Conservation (phyloP, 2,797 vertebrate genomes). For the Nannoperca australis region DNA sequence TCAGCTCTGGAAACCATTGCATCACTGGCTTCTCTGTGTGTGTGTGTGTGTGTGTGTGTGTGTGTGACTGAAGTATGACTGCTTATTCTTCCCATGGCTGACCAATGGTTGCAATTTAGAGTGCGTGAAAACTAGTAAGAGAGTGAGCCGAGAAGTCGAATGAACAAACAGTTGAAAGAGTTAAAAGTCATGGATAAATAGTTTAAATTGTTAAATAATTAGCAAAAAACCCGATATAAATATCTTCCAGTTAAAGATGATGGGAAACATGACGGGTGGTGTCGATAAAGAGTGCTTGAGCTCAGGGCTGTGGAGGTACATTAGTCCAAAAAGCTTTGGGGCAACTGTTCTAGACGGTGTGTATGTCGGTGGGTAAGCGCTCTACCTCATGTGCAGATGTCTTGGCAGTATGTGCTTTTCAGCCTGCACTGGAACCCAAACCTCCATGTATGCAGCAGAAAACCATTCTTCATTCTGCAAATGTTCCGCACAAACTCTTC, state of each 20-base stretch:
- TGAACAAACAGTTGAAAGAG: too few species aligned
- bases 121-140: neutral
- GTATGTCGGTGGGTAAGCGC: constrained; percentile 25
- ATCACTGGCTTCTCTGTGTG: constrained; percentile 38
- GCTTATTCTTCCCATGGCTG: constrained; percentile 6
- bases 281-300: neutral
- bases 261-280: neutral
- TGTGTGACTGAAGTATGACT: neutral
- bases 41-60: neutral
- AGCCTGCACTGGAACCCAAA: constrained; percentile 32
- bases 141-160: neutral
- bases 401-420: constrained; percentile 41
- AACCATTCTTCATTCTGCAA: constrained; percentile 29
- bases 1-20: constrained; percentile 57
- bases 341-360: neutral
- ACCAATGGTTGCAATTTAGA: neutral
- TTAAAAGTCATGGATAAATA: neutral
- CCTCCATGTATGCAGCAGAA: constrained; percentile 23
- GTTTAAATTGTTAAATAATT: neutral
- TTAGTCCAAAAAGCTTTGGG: neutral
- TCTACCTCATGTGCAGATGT: constrained; percentile 57
- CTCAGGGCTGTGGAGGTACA: neutral
- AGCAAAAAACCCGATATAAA: neutral
- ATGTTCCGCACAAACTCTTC: constrained; percentile 11
- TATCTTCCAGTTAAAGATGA: neutral